Percentiles rank a stretch among this genome's conserved stretches.
These are phyloP conservation scores for Aphis craccivora DNA, from an alignment of 1,140 invertebrate species.

Conservation along the genomic window DNA sequence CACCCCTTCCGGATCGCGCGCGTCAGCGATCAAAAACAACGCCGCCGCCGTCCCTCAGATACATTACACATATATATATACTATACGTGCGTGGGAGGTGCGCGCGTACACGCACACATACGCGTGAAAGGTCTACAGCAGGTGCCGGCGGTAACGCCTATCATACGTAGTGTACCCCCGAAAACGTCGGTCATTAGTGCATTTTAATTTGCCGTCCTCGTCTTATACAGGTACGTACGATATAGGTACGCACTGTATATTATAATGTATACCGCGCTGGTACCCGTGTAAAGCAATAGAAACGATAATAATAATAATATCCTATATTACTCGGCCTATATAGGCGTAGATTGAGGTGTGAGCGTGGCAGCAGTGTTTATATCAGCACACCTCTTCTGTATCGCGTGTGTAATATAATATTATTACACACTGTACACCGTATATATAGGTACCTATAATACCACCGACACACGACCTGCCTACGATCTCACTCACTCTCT, in stretches of 20 bases:
- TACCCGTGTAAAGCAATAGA: not conserved
- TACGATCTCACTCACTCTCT: too few species aligned
- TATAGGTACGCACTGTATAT: not conserved
- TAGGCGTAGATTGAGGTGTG: conserved; percentile 25
- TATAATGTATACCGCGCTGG: not conserved
- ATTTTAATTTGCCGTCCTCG: conserved; percentile 26
- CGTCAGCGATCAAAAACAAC: not conserved
- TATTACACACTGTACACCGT: not conserved
- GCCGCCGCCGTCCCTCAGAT: not conserved
- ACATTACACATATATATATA: too few species aligned
- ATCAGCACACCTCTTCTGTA: not conserved
- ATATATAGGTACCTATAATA: not conserved
- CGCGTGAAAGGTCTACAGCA: not conserved
- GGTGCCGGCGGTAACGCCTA: conserved; percentile 2
- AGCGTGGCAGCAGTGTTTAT: conserved; percentile 35
- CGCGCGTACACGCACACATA: not conserved
- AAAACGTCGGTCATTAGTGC: conserved; percentile 39
- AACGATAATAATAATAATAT: not conserved
- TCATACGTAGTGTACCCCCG: not conserved
- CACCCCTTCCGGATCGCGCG: not conserved
- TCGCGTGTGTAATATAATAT: not conserved
- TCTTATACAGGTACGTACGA: not conserved
- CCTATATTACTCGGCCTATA: not conserved
- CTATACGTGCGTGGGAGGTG: not conserved
- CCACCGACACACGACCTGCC: not conserved